Evolutionary conservation across 2,113 vertebrate genomes (phyloP), one percentile per base, ranked within the genome.

Genomic region (Stegostoma tigrinum): DNA sequence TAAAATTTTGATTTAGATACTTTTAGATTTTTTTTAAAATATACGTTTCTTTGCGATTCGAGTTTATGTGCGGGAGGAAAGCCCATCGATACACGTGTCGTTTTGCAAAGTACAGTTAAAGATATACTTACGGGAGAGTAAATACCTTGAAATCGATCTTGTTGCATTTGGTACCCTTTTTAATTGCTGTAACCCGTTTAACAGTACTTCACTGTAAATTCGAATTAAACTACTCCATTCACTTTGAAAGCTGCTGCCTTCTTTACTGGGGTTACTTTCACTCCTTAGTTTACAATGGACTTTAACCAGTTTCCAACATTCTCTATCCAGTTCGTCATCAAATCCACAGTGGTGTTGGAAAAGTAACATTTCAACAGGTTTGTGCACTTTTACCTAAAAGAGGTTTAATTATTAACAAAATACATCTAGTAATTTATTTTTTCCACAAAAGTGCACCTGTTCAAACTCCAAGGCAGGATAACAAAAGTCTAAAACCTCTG

Each of bases 381-480:
- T 23, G 0, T 45, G 66, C 27, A 95, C 67, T 70, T 70, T 94
- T 48, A 42, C 34, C 66, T 70, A 68, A 70, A 67, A 45, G 27
- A 23, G 64, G 91, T 70, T 94, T 95, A 95, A 95, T 95, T 95
- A 95, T 95, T 95, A 95, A 95, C 68, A 95, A 95, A 95, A 72
- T 6, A n/a, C 68, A 52, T 72, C 1, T 72, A 34, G 68, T 75
- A 48, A 75, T 95, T 95, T 48, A 48, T 95, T 48, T 95, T 52
- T 30, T n/a, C 27, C 42, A 45, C 14, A 95, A 95, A 72, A 95
- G 24, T 95, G 67, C 94, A 95, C 94, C 94, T 95, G 94, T 75
- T 95, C 15, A 17, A 48, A 52, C 48, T 70, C 64, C 42, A 17
- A 27, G 23, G 68, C 42, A 48, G 42, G 67, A 15, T 72, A 70